Evolutionary conservation across 1,140 invertebrate species (phyloP), one percentile per base, ranked within the genome.

Genomic region (Leptopilina clavipes): DNA sequence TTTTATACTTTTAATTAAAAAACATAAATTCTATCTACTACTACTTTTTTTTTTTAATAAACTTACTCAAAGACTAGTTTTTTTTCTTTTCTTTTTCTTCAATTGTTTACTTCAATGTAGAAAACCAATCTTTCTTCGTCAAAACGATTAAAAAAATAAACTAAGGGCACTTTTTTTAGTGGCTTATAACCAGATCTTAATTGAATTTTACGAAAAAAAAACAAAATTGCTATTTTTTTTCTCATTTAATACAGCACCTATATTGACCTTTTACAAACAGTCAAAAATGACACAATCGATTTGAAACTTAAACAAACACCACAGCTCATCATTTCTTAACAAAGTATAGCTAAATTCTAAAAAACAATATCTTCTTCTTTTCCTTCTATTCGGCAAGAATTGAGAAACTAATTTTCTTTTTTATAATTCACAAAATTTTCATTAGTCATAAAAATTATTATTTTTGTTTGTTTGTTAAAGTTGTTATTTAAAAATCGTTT

Each of bases 151-250:
- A 89, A 89, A 89, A 89, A 40, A 40, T 88, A 88, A 89, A 89
- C 86, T 89, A 89, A 89, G 88, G 87, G 88, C 88, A 89, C 88
- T 89, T 89, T 89, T 87, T 89, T 89, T 89, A 87, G 83, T 89
- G 87, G 87, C 87, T 84, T 85, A 88, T 88, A 86, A 87, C 87
- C 88, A 86, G 79, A 84, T 79, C 83, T 87, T 86, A 84, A 84
- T 85, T 82, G 77, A 87, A 81, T 84, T 85, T 86, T 83, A 85
- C 87, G 84, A 88, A 88, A 88, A 88, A 87, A 83, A 89, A 87
- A 85, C 86, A 82, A 84, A 83, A 85, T 78, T 81, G 79, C 82
- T 78, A 81, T 65, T 84, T 74, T 81, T 73, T 56, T 72, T 77
- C 76, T 80, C 75, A 80, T 85, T 86, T 81, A 82, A 85, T 86